Evolutionary conservation across 2,888 invertebrate genomes (phyloP), one percentile per base, ranked within the genome.

Genomic region (Carabus problematicus): DNA sequence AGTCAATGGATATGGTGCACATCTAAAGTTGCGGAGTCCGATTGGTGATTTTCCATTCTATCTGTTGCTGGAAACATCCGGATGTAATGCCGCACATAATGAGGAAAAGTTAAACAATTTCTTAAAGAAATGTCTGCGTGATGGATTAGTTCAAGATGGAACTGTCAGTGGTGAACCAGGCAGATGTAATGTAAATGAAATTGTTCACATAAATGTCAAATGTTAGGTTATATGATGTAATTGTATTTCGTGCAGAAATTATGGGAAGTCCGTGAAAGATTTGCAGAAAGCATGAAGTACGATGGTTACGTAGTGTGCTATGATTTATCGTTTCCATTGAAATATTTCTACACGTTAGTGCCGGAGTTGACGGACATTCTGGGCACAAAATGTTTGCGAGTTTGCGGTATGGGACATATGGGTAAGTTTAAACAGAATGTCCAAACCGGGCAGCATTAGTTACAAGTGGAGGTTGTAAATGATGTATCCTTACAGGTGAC

Each of bases 321-420:
- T 80, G 98, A 99, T 80, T 87, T 99, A 8, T 96, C 97, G 0
- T 79, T 98, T 70, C 96, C 97, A 0, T 81, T 93, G 55, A 80
- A 85, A 1, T 81, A 89, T 72, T 97, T 94, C 81, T 98, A 97
- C 79, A 87, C 88, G 16, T 84, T 97, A 47, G 92, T 97, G 1
- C 87, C 89, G 16, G 86, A 86, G 49, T 85, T 93, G 78, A 84
- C 85, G 45, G 81, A 88, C 59, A 86, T 87, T 68, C 81, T 95
- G 70, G 88, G 88, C 0, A 83, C 85, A 12, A 82, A 85, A 70
- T 86, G 88, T 1, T 81, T 84, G 0, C 81, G 87, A 71, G 88
- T 94, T 71, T 88, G 88, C 75, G 97, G 96, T n/a, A 98, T 94
- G 79, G 98, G 98, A 1, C 98, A 99, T 82, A 83, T 98, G 73